phyloP scores from a whole-genome alignment of 2,888 invertebrate species.

The Agrenia bidenticulata region DNA sequence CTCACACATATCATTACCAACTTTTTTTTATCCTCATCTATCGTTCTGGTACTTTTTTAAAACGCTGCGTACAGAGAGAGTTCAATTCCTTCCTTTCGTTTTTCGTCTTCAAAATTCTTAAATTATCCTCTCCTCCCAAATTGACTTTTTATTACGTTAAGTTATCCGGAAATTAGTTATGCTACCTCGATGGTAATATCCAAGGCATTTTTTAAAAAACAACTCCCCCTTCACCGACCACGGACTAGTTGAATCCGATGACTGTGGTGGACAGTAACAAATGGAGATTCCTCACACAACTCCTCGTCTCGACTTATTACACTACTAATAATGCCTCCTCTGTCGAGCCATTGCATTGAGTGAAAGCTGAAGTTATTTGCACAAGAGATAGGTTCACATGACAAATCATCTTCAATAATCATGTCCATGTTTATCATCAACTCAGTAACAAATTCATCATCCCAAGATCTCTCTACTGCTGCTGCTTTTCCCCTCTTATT shows the following conservation, averaged over 20 bases:
- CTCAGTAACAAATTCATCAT: no score
- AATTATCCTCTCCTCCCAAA: slow-evolving; percentile 1
- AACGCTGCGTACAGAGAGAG: not conserved
- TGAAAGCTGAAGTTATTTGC: not conserved
- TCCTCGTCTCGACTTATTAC: no score
- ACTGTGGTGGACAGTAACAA: not conserved
- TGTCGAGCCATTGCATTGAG: not conserved
- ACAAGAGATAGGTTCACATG: no score
- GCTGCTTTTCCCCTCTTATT: slow-evolving; percentile 1
- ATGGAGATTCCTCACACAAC: not conserved
- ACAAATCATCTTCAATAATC: no score
- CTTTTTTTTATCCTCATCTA: slow-evolving; percentile 1
- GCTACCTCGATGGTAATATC: slow-evolving; percentile 48
- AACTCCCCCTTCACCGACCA: slow-evolving; percentile 1
- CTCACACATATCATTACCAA: slow-evolving; percentile 24
- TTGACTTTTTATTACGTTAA: slow-evolving; percentile 3
- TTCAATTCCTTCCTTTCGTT: not conserved
- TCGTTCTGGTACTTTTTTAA: no score
- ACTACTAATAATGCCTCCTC: no score
- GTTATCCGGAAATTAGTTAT: not conserved
- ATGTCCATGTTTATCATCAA: no score
- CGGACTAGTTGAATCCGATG: not conserved
- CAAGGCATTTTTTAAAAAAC: slow-evolving; percentile 37
- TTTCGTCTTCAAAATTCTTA: not conserved
- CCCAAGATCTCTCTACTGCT: not conserved